Evolutionary conservation across 2,797 vertebrate species (phyloP), one percentile per base, ranked within the genome.

Genomic region (Sebastolobus altivelis): DNA sequence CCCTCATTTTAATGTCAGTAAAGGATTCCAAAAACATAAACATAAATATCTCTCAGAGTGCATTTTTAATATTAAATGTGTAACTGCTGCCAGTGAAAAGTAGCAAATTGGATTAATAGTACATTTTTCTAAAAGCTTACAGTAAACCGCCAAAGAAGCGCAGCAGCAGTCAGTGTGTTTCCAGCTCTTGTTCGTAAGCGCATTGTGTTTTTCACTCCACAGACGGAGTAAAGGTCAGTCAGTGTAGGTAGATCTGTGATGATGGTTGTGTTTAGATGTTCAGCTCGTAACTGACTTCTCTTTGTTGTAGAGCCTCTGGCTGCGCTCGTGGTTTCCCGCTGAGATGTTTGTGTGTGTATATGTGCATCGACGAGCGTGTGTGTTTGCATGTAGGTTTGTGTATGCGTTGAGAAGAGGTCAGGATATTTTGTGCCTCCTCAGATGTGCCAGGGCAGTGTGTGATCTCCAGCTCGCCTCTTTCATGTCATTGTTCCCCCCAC

Each of bases 401-500:
- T 66, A 54, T 31, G 33, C 58, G 18, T 74, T 52, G 77, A 49
- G 83, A 25, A 94, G 90, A 92, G 87, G 92, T 95, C 93, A 94
- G 92, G 91, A 79, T 93, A 92, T 93, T 93, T 93, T 85, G 81
- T 86, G 84, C 84, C 81, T 85, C 90, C 78, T 95, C 88, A 94
- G 94, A 95, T 94, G 93, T 94, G 87, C 82, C 90, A 89, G 84
- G 77, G 62, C 81, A 4, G 86, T 74, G 87, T 94, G 91, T 95
- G 94, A 95, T 95, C 93, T 94, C 91, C 88, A 87, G 88, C 83
- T 78, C 62, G n/a, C 52, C 86, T 67, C 94, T 96, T 96, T 96
- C 92, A 96, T 94, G 94, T 94, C 90, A 94, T 95, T 95, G 94
- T 95, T 89, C 88, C 90, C 90, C 89, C 87, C 81, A 78, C 88